These are phyloP conservation scores for Blastomussa wellsi DNA, from an alignment of 92 coral and sea anemone species.

Conservation along the genomic window DNA sequence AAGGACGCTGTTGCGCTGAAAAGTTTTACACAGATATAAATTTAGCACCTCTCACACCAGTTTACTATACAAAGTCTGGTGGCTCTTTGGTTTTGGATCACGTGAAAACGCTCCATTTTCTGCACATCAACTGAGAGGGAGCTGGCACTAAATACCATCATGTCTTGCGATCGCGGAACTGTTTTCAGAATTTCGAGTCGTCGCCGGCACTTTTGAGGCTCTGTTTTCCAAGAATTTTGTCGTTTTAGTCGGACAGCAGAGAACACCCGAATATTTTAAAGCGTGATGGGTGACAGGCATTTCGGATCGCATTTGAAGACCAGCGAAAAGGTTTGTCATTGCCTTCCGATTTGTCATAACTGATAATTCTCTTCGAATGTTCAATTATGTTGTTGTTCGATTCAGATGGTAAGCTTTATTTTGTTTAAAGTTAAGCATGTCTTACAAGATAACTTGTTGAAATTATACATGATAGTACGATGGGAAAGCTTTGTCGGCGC, in stretches of 20 bases:
- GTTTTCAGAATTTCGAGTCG: neutral
- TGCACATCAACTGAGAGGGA: neutral
- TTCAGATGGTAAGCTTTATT: neutral
- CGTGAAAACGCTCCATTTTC: too few relatives aligned
- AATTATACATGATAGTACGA: neutral
- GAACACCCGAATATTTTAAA: neutral
- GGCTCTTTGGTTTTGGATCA: too few relatives aligned
- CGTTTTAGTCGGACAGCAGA: neutral
- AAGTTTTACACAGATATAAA: too few relatives aligned
- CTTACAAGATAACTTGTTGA: neutral
- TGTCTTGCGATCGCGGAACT: slow-evolving; percentile 34
- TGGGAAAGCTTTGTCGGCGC: neutral
- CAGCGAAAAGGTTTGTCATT: slow-evolving; percentile 78
- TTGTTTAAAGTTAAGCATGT: neutral
- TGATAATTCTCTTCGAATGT: neutral
- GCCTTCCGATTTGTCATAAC: neutral
- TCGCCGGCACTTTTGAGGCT: neutral
- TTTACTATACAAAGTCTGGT: too few relatives aligned
- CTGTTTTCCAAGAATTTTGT: neutral
- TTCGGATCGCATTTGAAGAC: slow-evolving; percentile 71
- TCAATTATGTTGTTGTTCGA: neutral
- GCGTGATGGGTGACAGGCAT: slow-evolving; percentile 40
- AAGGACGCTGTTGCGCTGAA: too few relatives aligned
- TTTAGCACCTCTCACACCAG: too few relatives aligned
- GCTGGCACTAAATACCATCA: slow-evolving; percentile 38